Percentiles rank a stretch among this genome's conserved stretches.
These are phyloP conservation scores for Drosophila obscura DNA, from an alignment of 1,140 invertebrate genomes.

Conservation along the genomic window DNA sequence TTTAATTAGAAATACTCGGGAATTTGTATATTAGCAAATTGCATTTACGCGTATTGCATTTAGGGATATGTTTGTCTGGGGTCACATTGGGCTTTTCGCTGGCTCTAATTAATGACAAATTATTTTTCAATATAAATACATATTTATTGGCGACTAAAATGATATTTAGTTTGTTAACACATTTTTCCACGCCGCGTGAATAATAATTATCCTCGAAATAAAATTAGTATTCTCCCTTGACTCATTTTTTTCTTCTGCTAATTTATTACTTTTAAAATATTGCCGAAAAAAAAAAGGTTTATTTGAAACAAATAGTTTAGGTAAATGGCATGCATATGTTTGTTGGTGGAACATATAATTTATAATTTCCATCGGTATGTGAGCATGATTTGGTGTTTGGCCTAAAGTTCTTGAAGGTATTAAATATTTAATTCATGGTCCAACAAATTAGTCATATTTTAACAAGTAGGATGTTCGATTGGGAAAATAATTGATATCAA, in stretches of 20 bases:
- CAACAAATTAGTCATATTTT: no score
- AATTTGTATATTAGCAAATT: slow-evolving; percentile 47
- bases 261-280: slow-evolving; percentile 23
- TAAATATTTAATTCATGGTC: no score
- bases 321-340: slow-evolving; percentile 1
- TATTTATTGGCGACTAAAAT: slow-evolving; percentile 18
- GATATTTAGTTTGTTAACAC: slow-evolving; percentile 49
- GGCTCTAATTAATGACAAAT: slow-evolving; percentile 39
- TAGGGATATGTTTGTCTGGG: slow-evolving; percentile 27
- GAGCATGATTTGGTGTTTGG: slow-evolving; percentile 1
- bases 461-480: no score
- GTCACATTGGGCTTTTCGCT: slow-evolving; percentile 9
- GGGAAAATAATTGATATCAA: no score
- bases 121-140: slow-evolving; percentile 23
- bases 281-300: slow-evolving; percentile 2
- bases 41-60: slow-evolving; percentile 43
- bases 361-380: not conserved
- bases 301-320: slow-evolving; percentile 7
- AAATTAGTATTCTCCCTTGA: slow-evolving; percentile 16
- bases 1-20: slow-evolving; percentile 47
- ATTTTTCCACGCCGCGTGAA: slow-evolving; percentile 13
- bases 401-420: not conserved
- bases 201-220: slow-evolving; percentile 34
- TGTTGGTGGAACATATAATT: not conserved
- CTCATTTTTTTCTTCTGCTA: slow-evolving; percentile 20